Conservation (phyloP, 2,113 vertebrate species). For the Catharus fuscescens region DNA sequence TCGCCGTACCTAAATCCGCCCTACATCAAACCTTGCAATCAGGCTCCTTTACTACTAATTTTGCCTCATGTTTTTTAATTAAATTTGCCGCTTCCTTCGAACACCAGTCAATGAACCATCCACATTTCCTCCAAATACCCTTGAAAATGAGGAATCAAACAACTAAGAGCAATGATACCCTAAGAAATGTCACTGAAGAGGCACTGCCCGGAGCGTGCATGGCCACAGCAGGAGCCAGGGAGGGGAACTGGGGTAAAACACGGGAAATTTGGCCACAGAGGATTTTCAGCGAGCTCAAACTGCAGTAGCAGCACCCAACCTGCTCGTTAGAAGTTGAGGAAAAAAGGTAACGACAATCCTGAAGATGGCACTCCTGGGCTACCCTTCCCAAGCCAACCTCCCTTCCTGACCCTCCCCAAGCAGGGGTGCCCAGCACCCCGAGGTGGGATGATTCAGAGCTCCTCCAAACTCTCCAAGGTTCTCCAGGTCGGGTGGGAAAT, state of each 20-base stretch:
- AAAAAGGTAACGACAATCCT: slow-evolving; percentile 37
- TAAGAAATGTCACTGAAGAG: background rate
- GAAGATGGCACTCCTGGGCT: slow-evolving; percentile 68
- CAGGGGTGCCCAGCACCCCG: background rate
- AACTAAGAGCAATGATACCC: background rate
- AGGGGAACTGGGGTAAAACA: background rate
- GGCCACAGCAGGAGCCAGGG: background rate
- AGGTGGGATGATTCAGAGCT: background rate
- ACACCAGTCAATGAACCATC: slow-evolving; percentile 73
- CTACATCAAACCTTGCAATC: slow-evolving; percentile 33
- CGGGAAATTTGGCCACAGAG: background rate
- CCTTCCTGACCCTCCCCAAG: background rate
- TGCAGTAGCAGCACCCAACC: background rate
- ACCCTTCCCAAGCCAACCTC: slow-evolving; percentile 30
- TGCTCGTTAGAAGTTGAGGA: background rate
- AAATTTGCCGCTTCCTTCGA: slow-evolving; percentile 74
- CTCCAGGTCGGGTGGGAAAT: background rate
- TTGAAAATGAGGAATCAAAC: slow-evolving; percentile 71
- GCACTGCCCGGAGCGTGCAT: background rate
- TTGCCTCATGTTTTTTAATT: slow-evolving; percentile 78
- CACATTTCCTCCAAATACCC: slow-evolving; percentile 77
- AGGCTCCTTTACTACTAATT: slow-evolving; percentile 71
- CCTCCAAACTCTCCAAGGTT: background rate
- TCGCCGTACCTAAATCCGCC: background rate
- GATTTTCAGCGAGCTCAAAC: background rate